Base-by-base conservation (phyloP, 2,888 invertebrate genomes). In the Platycnemis pennipes region DNA sequence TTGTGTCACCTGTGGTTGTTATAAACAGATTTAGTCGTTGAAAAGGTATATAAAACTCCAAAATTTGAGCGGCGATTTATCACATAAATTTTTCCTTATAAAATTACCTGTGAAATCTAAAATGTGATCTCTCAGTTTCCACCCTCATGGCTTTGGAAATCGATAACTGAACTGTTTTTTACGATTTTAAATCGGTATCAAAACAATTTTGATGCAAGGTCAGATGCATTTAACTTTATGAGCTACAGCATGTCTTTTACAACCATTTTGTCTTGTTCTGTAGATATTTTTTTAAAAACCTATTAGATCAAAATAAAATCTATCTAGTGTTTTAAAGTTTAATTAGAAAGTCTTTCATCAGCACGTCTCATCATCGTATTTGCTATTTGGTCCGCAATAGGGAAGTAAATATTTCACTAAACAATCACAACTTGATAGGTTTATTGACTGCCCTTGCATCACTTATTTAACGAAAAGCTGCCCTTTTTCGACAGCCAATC, bases 61-160 rank as follows among this genome's bases (percentile, higher is more conserved):
- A 91, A 91, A 63, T n/a, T 91, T 91, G 91, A 63, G 91, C 91
- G 63, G 42, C 77, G 77, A 31, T 77, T 37, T 77, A 77, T 77
- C 77, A 77, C 77, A 77, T 77, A 13, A 37, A 37, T 77, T 1
- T 2, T 77, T 37, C 2, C 37, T 7, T 16, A 37, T 31, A 37
- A 77, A 77, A 13, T 2, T 37, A 37, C 11, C 37, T 11, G 77
- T 77, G 37, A 13, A 77, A 77, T 16, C 37, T 13, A 31, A 77
- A 13, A 16, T 19, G 1, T 49, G 49, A 1, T 49, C 19, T 77
- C 3, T 37, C 77, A 16, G n/a, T 5, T 63, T 63, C n/a, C n/a
- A 26, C 2, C 53, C 19, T 19, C 11, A 63, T 63, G n/a, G n/a
- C n/a, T n/a, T n/a, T n/a, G 26, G 22, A 7, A 63, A 63, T 22